Percentiles rank a stretch among this genome's conserved stretches.
These are phyloP conservation scores for Engraulis encrasicolus DNA, from an alignment of 2,113 vertebrate species.

Conservation along the genomic window DNA sequence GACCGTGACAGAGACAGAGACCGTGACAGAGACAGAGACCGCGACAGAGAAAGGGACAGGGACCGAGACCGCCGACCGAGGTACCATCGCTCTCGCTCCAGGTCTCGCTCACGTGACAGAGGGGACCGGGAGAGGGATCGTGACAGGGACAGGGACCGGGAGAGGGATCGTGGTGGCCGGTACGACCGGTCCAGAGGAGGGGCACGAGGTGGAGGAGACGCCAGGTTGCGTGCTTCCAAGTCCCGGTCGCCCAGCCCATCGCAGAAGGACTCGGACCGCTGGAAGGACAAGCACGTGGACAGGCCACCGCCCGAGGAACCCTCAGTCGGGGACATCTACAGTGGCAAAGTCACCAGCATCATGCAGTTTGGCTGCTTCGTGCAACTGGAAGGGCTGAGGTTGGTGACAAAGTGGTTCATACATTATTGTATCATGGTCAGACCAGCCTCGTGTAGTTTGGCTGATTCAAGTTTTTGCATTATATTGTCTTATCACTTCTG, in stretches of 20 bases:
- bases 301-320: slow-evolving; percentile 93
- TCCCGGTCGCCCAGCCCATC: slow-evolving; percentile 86
- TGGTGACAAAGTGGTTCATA: slow-evolving; percentile 30
- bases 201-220: slow-evolving; percentile 49
- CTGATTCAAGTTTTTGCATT: too few species aligned
- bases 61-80: slow-evolving; percentile 69
- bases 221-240: slow-evolving; percentile 62
- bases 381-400: slow-evolving; percentile 95
- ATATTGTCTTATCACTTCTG: too few species aligned
- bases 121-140: slow-evolving; percentile 67
- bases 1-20: slow-evolving; percentile 72
- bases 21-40: slow-evolving; percentile 21
- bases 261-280: slow-evolving; percentile 76
- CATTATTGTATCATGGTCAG: too few species aligned
- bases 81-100: slow-evolving; percentile 77
- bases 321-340: slow-evolving; percentile 94
- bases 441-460: too few species aligned
- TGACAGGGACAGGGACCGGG: slow-evolving; percentile 71
- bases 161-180: slow-evolving; percentile 70
- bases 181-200: slow-evolving; percentile 64
- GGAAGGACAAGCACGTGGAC: slow-evolving; percentile 95
- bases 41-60: slow-evolving; percentile 66
- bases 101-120: slow-evolving; percentile 79
- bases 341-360: slow-evolving; percentile 96
- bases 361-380: slow-evolving; percentile 99